phyloP scores from a whole-genome alignment of 2,888 invertebrate genomes.

The Tricholauxania praeusta region DNA sequence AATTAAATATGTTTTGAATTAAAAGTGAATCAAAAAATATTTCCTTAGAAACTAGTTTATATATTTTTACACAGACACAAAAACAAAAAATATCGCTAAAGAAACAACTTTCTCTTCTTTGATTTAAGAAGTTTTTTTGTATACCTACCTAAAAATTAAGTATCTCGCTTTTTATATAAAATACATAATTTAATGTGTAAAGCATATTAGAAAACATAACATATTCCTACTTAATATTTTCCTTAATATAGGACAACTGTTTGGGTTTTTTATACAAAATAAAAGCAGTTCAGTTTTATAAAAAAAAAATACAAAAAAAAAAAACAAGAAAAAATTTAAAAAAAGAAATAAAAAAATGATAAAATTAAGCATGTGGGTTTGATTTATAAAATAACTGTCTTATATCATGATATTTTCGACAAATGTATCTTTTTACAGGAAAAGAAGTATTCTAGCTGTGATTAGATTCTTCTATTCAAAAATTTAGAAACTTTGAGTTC shows the following conservation, averaged over 20 bases:
- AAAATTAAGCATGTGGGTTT: no score
- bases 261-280: slow-evolving; percentile 2
- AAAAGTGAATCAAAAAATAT: slow-evolving; percentile 13
- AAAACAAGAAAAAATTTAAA: slow-evolving; percentile 38
- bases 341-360: slow-evolving; percentile 36
- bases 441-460: no score
- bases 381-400: no score
- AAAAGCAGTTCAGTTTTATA: slow-evolving; percentile 9
- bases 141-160: no score
- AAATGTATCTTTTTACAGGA: no score
- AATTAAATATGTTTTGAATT: background rate
- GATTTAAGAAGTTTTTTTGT: no score
- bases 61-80: slow-evolving; percentile 33
- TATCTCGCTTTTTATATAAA: no score
- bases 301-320: slow-evolving; percentile 17
- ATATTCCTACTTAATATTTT: slow-evolving; percentile 2
- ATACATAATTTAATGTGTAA: no score
- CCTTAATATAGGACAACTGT: background rate
- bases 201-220: no score
- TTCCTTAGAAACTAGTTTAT: slow-evolving; percentile 9
- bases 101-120: background rate
- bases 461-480: no score
- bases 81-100: slow-evolving; percentile 24
- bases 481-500: no score
- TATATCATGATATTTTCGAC: no score